These are phyloP conservation scores for Clusia tigrina DNA, from an alignment of 2,888 invertebrate genomes.

Conservation along the genomic window DNA sequence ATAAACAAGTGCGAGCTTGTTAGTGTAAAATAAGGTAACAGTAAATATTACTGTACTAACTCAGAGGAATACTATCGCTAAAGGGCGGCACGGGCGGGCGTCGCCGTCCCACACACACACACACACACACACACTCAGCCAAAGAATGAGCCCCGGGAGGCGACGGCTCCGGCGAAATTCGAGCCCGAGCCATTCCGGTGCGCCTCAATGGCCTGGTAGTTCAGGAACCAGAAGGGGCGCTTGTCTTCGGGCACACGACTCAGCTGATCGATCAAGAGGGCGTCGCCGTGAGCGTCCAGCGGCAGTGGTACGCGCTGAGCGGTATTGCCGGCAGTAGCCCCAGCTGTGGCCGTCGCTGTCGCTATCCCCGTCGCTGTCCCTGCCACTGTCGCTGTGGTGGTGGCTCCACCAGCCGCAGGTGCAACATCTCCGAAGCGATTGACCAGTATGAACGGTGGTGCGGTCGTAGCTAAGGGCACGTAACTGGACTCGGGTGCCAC, in stretches of 20 bases:
- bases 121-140: too few species aligned
- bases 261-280: constrained; percentile 70
- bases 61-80: too few species aligned
- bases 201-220: constrained; percentile 73
- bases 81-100: too few species aligned
- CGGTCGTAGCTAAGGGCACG: constrained; percentile 25
- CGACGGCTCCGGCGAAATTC: constrained; percentile 41
- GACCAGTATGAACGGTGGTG: constrained; percentile 26
- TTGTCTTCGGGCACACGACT: constrained; percentile 72
- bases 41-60: too few species aligned
- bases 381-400: background rate
- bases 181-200: constrained; percentile 62
- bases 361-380: background rate
- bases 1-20: too few species aligned
- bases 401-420: constrained; percentile 11
- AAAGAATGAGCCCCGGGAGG: constrained; percentile 48
- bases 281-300: constrained; percentile 73
- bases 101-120: too few species aligned
- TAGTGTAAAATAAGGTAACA: too few species aligned
- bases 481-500: constrained; percentile 42
- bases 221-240: constrained; percentile 78
- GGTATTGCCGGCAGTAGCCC: background rate
- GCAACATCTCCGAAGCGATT: constrained; percentile 43
- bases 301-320: constrained; percentile 64
- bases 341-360: constrained; percentile 6